A percentile compares a stretch with the other conserved stretches of the same genome.
phyloP scores from a whole-genome alignment of 2,113 vertebrate genomes.

The Myiopsitta monachus region DNA sequence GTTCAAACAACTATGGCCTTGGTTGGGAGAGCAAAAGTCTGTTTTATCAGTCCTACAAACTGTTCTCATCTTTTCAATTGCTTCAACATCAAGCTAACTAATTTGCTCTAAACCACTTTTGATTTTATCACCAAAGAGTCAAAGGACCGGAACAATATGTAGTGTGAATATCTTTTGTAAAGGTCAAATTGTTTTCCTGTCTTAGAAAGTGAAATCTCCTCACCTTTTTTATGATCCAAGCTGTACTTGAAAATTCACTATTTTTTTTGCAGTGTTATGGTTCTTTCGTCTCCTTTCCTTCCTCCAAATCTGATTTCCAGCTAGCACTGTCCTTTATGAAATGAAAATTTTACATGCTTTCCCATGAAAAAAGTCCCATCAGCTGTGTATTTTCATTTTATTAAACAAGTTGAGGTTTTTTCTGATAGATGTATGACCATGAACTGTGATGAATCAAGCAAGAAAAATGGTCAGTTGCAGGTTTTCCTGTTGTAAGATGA shows the following conservation, averaged over 20 bases:
- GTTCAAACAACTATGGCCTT: background rate
- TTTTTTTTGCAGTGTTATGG: background rate
- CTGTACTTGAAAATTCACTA: background rate
- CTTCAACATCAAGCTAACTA: background rate
- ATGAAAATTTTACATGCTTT: background rate
- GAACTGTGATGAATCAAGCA: background rate
- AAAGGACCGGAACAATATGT: background rate
- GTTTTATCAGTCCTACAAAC: background rate
- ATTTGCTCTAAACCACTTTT: constrained; percentile 25
- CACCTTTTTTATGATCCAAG: background rate
- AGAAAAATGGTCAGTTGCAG: background rate
- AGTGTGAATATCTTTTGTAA: background rate
- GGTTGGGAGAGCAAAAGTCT: background rate
- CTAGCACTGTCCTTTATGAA: background rate
- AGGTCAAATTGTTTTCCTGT: background rate
- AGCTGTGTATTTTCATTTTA: background rate
- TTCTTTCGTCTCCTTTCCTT: background rate
- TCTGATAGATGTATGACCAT: background rate
- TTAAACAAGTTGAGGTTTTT: background rate
- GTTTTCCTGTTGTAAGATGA: background rate
- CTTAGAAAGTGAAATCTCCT: background rate
- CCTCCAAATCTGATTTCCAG: background rate
- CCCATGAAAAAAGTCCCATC: background rate
- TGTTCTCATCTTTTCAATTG: background rate
- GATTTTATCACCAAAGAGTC: constrained; percentile 22